These are phyloP conservation scores for Hypanus sabinus DNA, from an alignment of 2,113 vertebrate genomes.

Conservation along the genomic window DNA sequence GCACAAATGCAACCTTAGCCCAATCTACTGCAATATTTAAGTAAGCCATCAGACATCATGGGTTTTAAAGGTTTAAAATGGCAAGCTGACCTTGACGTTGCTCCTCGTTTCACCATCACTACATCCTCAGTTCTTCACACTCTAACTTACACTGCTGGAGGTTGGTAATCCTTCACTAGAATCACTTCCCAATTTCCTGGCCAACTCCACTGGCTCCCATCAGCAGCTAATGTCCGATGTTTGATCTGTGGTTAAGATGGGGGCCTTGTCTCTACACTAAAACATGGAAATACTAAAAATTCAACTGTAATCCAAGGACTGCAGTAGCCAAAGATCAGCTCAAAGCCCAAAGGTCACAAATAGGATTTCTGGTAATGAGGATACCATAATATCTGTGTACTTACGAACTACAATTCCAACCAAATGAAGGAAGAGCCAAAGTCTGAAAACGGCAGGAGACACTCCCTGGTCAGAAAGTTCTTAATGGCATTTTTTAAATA, in stretches of 20 bases:
- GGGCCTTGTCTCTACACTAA: neutral
- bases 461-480: neutral
- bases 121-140: neutral
- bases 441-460: neutral
- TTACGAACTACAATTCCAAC: neutral
- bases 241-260: neutral
- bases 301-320: neutral
- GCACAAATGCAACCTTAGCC: neutral
- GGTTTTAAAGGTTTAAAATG: neutral
- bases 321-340: neutral
- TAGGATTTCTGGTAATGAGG: neutral
- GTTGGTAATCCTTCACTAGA: neutral
- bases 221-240: neutral
- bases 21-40: neutral
- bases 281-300: neutral
- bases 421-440: neutral
- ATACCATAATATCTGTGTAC: neutral
- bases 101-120: too few relatives aligned
- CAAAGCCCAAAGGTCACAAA: neutral
- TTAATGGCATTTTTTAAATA: neutral
- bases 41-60: neutral
- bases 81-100: too few relatives aligned
- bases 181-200: too few relatives aligned
- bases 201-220: neutral
- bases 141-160: neutral